phyloP scores from a whole-genome alignment of 2,888 invertebrate species.

The Cephus nigrinus region DNA sequence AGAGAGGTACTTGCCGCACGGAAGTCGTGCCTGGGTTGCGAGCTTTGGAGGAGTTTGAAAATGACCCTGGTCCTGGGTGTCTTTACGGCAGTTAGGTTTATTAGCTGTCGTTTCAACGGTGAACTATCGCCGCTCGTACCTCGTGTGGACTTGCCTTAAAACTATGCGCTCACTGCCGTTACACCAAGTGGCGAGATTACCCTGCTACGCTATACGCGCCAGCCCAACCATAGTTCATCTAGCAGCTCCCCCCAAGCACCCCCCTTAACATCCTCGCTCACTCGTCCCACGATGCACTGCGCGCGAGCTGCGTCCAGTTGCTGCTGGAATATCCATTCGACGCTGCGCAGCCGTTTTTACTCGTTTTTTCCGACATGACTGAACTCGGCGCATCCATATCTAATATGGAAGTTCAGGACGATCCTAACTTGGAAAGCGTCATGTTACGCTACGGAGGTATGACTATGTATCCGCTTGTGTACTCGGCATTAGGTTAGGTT shows the following conservation, averaged over 20 bases:
- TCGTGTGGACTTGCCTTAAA: slow-evolving; percentile 6
- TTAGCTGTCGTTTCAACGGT: slow-evolving; percentile 50
- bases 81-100: slow-evolving; percentile 55
- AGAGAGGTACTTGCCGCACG: slow-evolving; percentile 2
- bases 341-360: neutral
- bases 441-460: neutral
- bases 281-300: neutral
- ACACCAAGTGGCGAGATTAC: neutral
- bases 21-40: slow-evolving; percentile 12
- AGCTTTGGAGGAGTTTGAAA: slow-evolving; percentile 38
- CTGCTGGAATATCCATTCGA: neutral
- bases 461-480: neutral
- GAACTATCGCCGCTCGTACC: slow-evolving; percentile 13
- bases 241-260: neutral
- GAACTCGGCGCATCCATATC: neutral
- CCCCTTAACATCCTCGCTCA: neutral
- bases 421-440: neutral
- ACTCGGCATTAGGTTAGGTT: neutral
- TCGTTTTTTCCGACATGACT: neutral
- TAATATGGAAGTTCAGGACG: neutral
- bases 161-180: neutral
- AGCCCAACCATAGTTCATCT: neutral
- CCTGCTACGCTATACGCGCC: neutral
- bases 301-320: neutral
- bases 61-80: slow-evolving; percentile 38